Percentiles rank a stretch among this genome's conserved stretches.
phyloP scores from a whole-genome alignment of 1,140 invertebrate genomes.

The Drosophila yakuba region DNA sequence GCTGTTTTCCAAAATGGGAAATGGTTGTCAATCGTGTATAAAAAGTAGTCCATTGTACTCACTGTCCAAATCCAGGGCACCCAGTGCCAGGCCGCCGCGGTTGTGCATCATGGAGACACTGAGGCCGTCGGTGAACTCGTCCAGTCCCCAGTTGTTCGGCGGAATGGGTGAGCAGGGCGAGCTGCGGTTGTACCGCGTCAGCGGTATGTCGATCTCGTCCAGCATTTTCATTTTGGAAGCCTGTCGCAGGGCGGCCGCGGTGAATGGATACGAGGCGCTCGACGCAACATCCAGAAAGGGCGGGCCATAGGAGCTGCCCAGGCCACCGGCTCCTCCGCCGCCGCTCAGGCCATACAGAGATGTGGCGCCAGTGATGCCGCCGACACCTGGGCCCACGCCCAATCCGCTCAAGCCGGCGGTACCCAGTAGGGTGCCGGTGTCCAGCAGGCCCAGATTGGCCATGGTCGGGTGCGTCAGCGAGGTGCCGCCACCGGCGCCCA shows the following conservation, averaged over 20 bases:
- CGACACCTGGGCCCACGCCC: conserved; percentile 48
- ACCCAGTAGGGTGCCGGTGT: conserved; percentile 68
- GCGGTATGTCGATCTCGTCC: conserved; percentile 88
- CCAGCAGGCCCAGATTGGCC: conserved; percentile 73
- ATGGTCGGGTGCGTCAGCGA: conserved; percentile 80
- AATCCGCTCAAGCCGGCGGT: conserved; percentile 46
- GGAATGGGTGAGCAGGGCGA: conserved; percentile 88
- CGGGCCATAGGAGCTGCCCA: conserved; percentile 74
- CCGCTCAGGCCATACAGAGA: conserved; percentile 66
- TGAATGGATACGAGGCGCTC: conserved; percentile 86
- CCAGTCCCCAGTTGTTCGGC: conserved; percentile 86
- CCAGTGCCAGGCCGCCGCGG: conserved; percentile 86
- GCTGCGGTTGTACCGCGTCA: conserved; percentile 87
- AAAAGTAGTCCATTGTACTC: conserved; percentile 43
- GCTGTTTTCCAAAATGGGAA: conserved; percentile 22
- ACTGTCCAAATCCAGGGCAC: conserved; percentile 87
- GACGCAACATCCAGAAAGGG: conserved; percentile 77
- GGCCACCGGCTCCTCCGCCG: conserved; percentile 46
- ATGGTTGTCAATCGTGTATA: not conserved
- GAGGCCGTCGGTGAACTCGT: conserved; percentile 88
- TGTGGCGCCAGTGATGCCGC: conserved; percentile 72
- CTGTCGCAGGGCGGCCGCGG: conserved; percentile 87
- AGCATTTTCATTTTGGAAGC: conserved; percentile 88
- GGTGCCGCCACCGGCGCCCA: conserved; percentile 64
- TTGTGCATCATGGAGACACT: conserved; percentile 86